Conservation (phyloP, 1,140 invertebrate species). For the Ips nitidus region DNA sequence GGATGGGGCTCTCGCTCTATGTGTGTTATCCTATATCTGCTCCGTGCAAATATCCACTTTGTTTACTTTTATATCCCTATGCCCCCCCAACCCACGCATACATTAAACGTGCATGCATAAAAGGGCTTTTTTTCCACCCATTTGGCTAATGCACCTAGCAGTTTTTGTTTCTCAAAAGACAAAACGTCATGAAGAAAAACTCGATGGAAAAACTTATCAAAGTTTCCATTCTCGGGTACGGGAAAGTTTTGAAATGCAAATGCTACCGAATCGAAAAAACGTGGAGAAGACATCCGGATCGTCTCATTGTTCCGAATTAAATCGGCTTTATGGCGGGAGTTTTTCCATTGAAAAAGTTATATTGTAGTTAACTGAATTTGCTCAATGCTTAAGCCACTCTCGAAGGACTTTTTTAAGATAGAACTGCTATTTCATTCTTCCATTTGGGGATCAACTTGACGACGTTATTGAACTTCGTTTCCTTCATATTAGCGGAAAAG, state of each 20-base stretch:
- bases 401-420: background rate
- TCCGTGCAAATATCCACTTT: slow-evolving; percentile 18
- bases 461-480: background rate
- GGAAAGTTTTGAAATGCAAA: slow-evolving; percentile 13
- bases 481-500: background rate
- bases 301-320: slow-evolving; percentile 14
- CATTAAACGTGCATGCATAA: slow-evolving; percentile 2
- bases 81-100: background rate
- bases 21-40: slow-evolving; percentile 16
- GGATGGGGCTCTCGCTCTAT: slow-evolving; percentile 2
- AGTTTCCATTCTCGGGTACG: background rate
- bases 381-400: background rate
- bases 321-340: slow-evolving; percentile 9
- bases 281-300: background rate
- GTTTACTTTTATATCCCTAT: slow-evolving; percentile 16
- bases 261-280: slow-evolving; percentile 5
- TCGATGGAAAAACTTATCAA: background rate
- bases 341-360: slow-evolving; percentile 22
- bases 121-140: background rate
- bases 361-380: slow-evolving; percentile 18
- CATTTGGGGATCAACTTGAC: background rate
- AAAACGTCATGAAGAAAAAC: background rate
- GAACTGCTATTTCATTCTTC: slow-evolving; percentile 9
- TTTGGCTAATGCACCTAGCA: no score
- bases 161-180: no score